Evolutionary conservation across 2,797 vertebrate genomes (phyloP).

Genomic region (Hippoglossus hippoglossus): DNA sequence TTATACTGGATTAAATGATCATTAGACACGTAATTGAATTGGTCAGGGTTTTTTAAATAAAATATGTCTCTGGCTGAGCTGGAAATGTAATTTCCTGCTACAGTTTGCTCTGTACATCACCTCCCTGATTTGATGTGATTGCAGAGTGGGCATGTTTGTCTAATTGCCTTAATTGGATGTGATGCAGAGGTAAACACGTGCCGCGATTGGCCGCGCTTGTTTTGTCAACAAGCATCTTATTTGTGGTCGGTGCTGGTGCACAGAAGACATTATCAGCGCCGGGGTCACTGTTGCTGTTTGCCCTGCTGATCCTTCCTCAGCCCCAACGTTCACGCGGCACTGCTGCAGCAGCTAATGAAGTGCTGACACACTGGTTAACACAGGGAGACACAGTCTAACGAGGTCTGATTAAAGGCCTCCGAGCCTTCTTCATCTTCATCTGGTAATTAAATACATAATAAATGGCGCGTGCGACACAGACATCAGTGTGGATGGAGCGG

Average conservation of each 20-base stretch:
- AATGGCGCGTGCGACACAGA: conserved; percentile 47
- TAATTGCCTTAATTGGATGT: conserved; percentile 63
- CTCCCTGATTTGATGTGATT: conserved; percentile 59
- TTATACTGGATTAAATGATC: conserved; percentile 39
- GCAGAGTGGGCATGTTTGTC: conserved; percentile 54
- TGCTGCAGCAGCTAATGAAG: conserved; percentile 76
- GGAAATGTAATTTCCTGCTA: conserved; percentile 46
- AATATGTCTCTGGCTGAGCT: conserved; percentile 44
- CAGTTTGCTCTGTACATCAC: conserved; percentile 35
- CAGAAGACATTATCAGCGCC: conserved; percentile 18
- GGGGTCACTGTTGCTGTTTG: conserved; percentile 42
- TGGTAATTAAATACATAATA: conserved; percentile 80
- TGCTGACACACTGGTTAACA: conserved; percentile 78
- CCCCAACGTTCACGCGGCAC: conserved; percentile 58
- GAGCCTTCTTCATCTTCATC: conserved; percentile 69
- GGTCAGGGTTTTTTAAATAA: conserved; percentile 43
- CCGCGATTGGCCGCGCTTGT: conserved; percentile 29
- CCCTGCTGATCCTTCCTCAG: conserved; percentile 39
- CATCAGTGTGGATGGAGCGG: conserved; percentile 15
- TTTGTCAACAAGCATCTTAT: conserved; percentile 42
- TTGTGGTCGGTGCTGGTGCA: conserved; percentile 28
- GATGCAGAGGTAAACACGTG: conserved; percentile 63
- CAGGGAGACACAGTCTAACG: conserved; percentile 75
- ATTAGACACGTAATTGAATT: conserved; percentile 42
- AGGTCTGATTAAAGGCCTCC: conserved; percentile 81